Evolutionary conservation across 2,113 vertebrate genomes (phyloP), one percentile per base, ranked within the genome.

Genomic region (Eulemur rufifrons): DNA sequence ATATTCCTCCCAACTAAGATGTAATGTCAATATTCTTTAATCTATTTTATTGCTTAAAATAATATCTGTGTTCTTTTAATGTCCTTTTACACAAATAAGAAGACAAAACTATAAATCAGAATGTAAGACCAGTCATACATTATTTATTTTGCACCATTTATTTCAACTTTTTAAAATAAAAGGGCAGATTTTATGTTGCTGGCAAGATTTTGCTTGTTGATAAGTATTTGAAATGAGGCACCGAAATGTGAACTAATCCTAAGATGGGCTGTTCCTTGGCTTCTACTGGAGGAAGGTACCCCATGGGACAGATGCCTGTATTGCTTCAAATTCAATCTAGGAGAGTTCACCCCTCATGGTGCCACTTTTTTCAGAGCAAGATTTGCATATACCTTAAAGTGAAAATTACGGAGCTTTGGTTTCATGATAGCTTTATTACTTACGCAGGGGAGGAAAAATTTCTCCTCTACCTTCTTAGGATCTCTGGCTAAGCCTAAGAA

Each of bases 71-170:
- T 86, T 95, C 20, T 81, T 71, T 89, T 80, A 80, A 77, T 77
- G 14, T 54, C 54, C 68, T 82, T 95, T 95, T 78, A 25, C 42
- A 42, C 6, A 84, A 78, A 29, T 66, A 81, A 82, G 77, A 85
- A 94, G 59, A 69, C 21, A 86, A 68, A 52, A 8, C 18, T 63
- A 39, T 56, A 89, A 85, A 88, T 81, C 12, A 64, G 45, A 15
- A 32, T 45, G 42, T 66, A 83, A 68, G 80, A 69, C 32, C 3
- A 90, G 63, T 59, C 59, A 91, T 69, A 17, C 71, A 23, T 61
- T 93, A 87, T 73, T 84, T 84, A 82, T 87, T 91, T 89, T 84
- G 47, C 71, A 59, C 47, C 90, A 68, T 52, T 84, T 91, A 84
- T 91, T 87, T 87, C 27, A 93, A 29, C 39, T 91, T 21, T 80